phyloP scores from a whole-genome alignment of 2,888 invertebrate species.

The Lepidocyrtoides sp. region DNA sequence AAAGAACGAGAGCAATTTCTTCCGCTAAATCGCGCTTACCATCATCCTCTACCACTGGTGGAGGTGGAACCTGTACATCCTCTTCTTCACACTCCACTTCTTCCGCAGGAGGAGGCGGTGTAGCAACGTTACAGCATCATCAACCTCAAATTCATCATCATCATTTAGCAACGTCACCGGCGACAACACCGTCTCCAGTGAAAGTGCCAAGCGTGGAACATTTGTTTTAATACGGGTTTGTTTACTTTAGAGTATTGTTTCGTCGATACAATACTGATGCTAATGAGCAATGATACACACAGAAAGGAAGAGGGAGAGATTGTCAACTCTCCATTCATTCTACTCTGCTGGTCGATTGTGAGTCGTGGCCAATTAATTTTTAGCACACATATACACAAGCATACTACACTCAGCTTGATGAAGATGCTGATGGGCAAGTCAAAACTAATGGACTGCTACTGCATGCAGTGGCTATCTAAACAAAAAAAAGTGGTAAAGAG shows the following conservation, averaged over 20 bases:
- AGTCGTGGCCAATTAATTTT: conserved; percentile 31
- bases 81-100: conserved; percentile 11
- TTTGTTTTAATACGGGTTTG: conserved; percentile 45
- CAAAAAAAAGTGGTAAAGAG: not conserved
- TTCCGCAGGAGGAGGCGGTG: not conserved
- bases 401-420: not conserved
- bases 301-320: not conserved
- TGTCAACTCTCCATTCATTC: not conserved
- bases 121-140: conserved; percentile 26
- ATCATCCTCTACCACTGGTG: not conserved
- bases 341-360: not conserved
- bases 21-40: not conserved
- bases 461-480: not conserved
- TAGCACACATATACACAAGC: conserved; percentile 5
- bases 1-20: not conserved
- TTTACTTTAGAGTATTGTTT: no score
- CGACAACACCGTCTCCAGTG: conserved; percentile 64
- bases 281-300: not conserved
- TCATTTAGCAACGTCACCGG: conserved; percentile 62
- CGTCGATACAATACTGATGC: not conserved
- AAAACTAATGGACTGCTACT: conserved; percentile 34
- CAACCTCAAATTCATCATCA: conserved; percentile 77
- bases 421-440: not conserved
- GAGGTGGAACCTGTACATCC: not conserved
- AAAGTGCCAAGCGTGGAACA: conserved; percentile 71